Percentiles rank a stretch among this genome's conserved stretches.
These are phyloP conservation scores for Rugalucina vietnamica DNA, from an alignment of 2,888 invertebrate species.

Conservation along the genomic window DNA sequence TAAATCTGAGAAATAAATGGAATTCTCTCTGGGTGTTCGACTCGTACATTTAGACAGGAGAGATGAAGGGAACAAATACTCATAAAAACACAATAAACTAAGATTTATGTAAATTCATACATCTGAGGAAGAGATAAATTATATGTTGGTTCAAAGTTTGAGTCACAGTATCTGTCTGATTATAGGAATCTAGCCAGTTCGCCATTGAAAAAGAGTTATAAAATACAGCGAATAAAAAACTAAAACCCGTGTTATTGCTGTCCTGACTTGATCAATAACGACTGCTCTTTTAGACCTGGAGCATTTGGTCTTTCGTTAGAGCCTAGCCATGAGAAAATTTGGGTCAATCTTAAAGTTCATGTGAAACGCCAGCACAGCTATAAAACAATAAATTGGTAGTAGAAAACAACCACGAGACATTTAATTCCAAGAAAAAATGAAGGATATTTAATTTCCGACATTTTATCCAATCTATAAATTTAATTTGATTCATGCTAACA, in stretches of 20 bases:
- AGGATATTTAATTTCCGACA: too few species aligned
- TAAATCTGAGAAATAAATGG: constrained; percentile 55
- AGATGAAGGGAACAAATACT: constrained; percentile 51
- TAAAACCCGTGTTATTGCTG: constrained; percentile 11
- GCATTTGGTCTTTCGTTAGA: neutral
- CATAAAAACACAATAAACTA: constrained; percentile 63
- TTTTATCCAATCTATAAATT: too few species aligned
- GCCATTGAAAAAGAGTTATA: constrained; percentile 58
- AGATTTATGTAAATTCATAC: constrained; percentile 69
- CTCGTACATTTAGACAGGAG: constrained; percentile 18
- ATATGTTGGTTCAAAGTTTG: constrained; percentile 51
- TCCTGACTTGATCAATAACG: neutral
- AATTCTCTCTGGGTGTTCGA: constrained; percentile 63
- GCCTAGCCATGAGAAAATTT: too few species aligned
- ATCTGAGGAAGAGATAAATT: constrained; percentile 61
- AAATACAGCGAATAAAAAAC: constrained; percentile 51
- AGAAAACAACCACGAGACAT: too few species aligned
- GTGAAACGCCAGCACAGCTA: too few species aligned
- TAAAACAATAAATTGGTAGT: too few species aligned
- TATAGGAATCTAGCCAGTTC: constrained; percentile 18
- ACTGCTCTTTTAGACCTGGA: constrained; percentile 2
- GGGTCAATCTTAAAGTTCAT: too few species aligned
- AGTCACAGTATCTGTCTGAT: constrained; percentile 1
- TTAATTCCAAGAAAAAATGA: too few species aligned
- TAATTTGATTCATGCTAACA: too few species aligned